Percentiles rank a stretch among this genome's conserved stretches.
Evolutionary conservation across 2,888 invertebrate genomes (phyloP).

Genomic region (Crossocerus cetratus): DNA sequence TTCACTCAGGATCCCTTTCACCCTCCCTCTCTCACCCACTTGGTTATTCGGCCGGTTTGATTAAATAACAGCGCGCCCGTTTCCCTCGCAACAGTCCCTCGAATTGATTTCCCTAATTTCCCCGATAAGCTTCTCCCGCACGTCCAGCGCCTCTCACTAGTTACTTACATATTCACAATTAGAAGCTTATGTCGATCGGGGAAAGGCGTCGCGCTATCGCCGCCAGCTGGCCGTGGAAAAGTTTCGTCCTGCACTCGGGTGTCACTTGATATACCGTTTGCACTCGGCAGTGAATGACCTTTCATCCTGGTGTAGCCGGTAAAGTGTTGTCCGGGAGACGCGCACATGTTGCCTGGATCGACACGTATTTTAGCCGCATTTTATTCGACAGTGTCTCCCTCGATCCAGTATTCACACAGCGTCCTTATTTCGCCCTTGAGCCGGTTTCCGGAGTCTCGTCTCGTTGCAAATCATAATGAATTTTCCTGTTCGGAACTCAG

Average conservation of each 20-base stretch:
- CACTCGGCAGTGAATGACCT: slow-evolving; percentile 4
- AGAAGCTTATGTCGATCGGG: slow-evolving; percentile 28
- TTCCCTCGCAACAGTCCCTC: slow-evolving; percentile 14
- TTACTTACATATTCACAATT: slow-evolving; percentile 60
- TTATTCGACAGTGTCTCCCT: too few relatives aligned
- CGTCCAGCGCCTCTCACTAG: slow-evolving; percentile 17
- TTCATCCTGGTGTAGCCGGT: slow-evolving; percentile 4
- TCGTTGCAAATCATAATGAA: too few relatives aligned
- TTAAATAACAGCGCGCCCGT: slow-evolving; percentile 32
- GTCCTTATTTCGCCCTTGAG: too few relatives aligned
- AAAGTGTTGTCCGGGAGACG: neutral
- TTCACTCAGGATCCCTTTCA: neutral
- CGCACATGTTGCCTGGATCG: too few relatives aligned
- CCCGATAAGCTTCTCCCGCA: slow-evolving; percentile 32
- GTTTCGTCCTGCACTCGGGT: neutral
- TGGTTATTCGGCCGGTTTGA: slow-evolving; percentile 13
- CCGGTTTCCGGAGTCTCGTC: too few relatives aligned
- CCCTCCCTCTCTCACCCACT: neutral
- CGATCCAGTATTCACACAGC: too few relatives aligned
- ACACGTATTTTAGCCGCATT: too few relatives aligned
- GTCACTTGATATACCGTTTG: slow-evolving; percentile 16
- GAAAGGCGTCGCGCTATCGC: slow-evolving; percentile 10
- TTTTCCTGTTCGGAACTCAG: too few relatives aligned
- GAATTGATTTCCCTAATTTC: slow-evolving; percentile 44
- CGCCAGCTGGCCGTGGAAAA: slow-evolving; percentile 14